phyloP scores from a whole-genome alignment of 2,888 invertebrate genomes.

The Diabrotica balteata region DNA sequence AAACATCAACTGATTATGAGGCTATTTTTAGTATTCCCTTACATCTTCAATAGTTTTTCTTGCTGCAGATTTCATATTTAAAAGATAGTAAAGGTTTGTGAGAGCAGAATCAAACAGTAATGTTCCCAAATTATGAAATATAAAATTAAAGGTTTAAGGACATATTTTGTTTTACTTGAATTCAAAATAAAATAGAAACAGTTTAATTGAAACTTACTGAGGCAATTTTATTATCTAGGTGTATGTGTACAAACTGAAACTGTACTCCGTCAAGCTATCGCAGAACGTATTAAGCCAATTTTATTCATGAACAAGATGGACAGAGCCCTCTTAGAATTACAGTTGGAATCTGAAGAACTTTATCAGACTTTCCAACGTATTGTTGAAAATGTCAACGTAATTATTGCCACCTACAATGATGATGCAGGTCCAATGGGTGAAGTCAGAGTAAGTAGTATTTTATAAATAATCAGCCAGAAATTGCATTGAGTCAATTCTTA shows the following conservation, averaged over 20 bases:
- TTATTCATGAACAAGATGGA: slow-evolving; percentile 99
- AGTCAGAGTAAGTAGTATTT: slow-evolving; percentile 77
- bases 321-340: slow-evolving; percentile 96
- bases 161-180: slow-evolving; percentile 9
- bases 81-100: too few species aligned
- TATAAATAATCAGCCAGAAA: neutral
- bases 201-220: too few species aligned
- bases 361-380: slow-evolving; percentile 99
- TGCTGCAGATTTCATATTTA: too few species aligned
- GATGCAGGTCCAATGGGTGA: slow-evolving; percentile 99
- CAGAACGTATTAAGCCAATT: slow-evolving; percentile 99
- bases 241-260: slow-evolving; percentile 99
- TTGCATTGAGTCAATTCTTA: slow-evolving; percentile 20
- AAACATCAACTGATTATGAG: too few species aligned
- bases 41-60: neutral
- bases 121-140: neutral
- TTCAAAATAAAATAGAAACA: neutral
- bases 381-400: slow-evolving; percentile 99
- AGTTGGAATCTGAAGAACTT: slow-evolving; percentile 94
- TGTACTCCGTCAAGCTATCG: slow-evolving; percentile 98
- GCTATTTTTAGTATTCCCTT: neutral
- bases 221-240: slow-evolving; percentile 66
- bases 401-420: slow-evolving; percentile 98
- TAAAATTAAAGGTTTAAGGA: neutral
- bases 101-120: neutral